Evolutionary conservation across 2,113 vertebrate species (phyloP), one percentile per base, ranked within the genome.

Genomic region (Carettochelys insculpta): DNA sequence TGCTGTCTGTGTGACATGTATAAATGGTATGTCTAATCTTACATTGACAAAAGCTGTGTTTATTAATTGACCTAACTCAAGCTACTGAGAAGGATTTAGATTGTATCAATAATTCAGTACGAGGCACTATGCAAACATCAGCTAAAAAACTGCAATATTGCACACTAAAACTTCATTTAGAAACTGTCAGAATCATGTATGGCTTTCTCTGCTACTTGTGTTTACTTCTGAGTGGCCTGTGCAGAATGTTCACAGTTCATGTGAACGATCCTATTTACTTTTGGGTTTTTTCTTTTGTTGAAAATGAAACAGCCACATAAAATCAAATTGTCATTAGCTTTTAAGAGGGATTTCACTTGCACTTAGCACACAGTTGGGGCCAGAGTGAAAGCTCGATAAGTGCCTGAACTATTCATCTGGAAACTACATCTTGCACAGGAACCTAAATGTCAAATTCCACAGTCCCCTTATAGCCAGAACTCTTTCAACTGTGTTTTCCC

Each of bases 371-470:
- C 91, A 96, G 95, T 78, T 92, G 91, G 90, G 95, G 94, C 94
- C 94, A 68, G 65, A 96, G 78, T n/a, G 75, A 97, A 85, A 91
- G 90, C 92, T 94, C 58, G 79, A 94, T 84, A 88, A 92, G 86
- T 92, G 96, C 93, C 95, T 68, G 20, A 94, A 89, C 87, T 88
- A 48, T 96, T 97, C 94, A 89, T 86, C 52, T 97, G 95, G 94
- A 97, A 97, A 96, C 96, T 92, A 92, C 84, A 95, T 95, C 94
- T 95, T 96, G 85, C 93, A 93, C 58, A 90, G 94, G 93, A 94
- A 54, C 90, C 94, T 87, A 97, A 97, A 97, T 97, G 97, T 96
- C 96, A 95, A 77, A n/a, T 87, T 95, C 86, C 80, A 73, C 91
- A 34, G 90, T 88, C 85, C 88, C 83, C 71, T 77, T 90, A 75